These are phyloP conservation scores for Xanthia togata DNA, from an alignment of 2,888 invertebrate genomes.

Conservation along the genomic window DNA sequence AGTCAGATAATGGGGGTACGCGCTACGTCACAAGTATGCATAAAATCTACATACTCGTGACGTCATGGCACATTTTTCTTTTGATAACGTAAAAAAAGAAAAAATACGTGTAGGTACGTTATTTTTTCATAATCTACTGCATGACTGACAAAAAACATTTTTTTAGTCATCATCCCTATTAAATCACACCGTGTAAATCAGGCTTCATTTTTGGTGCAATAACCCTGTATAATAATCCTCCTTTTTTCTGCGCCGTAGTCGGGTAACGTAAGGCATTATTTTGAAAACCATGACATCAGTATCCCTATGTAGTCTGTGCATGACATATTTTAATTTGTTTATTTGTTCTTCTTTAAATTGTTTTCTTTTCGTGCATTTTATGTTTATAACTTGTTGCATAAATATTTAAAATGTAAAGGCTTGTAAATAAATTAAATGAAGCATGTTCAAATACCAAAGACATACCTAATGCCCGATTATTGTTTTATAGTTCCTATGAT, in stretches of 20 bases:
- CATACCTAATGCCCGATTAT: neutral
- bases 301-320: too few relatives aligned
- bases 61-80: too few relatives aligned
- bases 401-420: slow-evolving; percentile 6
- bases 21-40: too few relatives aligned
- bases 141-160: too few relatives aligned
- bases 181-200: neutral
- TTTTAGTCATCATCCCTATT: too few relatives aligned
- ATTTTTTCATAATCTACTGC: too few relatives aligned
- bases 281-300: neutral
- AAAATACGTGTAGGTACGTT: too few relatives aligned
- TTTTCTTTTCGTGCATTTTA: slow-evolving; percentile 6
- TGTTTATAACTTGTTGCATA: slow-evolving; percentile 35
- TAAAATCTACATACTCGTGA: too few relatives aligned
- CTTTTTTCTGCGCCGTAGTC: too few relatives aligned
- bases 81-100: too few relatives aligned
- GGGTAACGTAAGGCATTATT: neutral
- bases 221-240: neutral
- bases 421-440: slow-evolving; percentile 14
- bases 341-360: neutral
- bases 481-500: slow-evolving; percentile 3
- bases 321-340: too few relatives aligned
- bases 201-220: neutral
- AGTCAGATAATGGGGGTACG: too few relatives aligned
- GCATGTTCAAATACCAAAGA: slow-evolving; percentile 50